phyloP scores from a whole-genome alignment of 2,888 invertebrate species.

The Pterostichus niger region DNA sequence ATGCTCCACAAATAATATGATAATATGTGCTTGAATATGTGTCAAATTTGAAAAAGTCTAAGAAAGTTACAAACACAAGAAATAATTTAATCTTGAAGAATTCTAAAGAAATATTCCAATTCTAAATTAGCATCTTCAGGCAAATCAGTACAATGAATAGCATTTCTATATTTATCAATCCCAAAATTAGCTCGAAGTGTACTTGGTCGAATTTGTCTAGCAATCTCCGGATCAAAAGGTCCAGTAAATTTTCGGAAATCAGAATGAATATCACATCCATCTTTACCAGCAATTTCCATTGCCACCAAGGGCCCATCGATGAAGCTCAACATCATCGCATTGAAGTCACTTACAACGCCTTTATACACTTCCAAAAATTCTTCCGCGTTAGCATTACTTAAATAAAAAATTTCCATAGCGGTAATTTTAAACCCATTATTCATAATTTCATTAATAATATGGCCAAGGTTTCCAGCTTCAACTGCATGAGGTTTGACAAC shows the following conservation, averaged over 20 bases:
- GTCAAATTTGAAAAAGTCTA: too few relatives aligned
- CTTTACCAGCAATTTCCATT: slow-evolving; percentile 87
- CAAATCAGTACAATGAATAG: slow-evolving; percentile 95
- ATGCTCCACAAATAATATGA: neutral
- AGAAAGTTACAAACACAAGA: too few relatives aligned
- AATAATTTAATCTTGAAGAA: slow-evolving; percentile 75
- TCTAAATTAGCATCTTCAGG: slow-evolving; percentile 92
- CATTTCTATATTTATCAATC: slow-evolving; percentile 89
- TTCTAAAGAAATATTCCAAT: slow-evolving; percentile 90
- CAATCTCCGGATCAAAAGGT: slow-evolving; percentile 95
- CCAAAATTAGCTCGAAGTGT: slow-evolving; percentile 93
- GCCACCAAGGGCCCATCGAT: slow-evolving; percentile 92
- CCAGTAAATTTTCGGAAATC: slow-evolving; percentile 92
- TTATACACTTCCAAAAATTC: slow-evolving; percentile 97
- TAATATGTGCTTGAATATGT: too few relatives aligned
- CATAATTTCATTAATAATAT: slow-evolving; percentile 86
- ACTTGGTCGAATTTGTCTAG: slow-evolving; percentile 89
- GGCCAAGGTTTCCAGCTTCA: slow-evolving; percentile 85
- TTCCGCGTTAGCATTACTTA: slow-evolving; percentile 91
- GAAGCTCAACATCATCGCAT: slow-evolving; percentile 92
- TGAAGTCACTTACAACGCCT: slow-evolving; percentile 87
- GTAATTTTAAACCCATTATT: slow-evolving; percentile 89
- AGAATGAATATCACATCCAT: slow-evolving; percentile 81
- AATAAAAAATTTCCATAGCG: slow-evolving; percentile 88
- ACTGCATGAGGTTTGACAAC: slow-evolving; percentile 95